A percentile compares a stretch with the other conserved stretches of the same genome.
These are phyloP conservation scores for Muschampia plurimacula DNA, from an alignment of 2,888 invertebrate genomes.

Conservation along the genomic window DNA sequence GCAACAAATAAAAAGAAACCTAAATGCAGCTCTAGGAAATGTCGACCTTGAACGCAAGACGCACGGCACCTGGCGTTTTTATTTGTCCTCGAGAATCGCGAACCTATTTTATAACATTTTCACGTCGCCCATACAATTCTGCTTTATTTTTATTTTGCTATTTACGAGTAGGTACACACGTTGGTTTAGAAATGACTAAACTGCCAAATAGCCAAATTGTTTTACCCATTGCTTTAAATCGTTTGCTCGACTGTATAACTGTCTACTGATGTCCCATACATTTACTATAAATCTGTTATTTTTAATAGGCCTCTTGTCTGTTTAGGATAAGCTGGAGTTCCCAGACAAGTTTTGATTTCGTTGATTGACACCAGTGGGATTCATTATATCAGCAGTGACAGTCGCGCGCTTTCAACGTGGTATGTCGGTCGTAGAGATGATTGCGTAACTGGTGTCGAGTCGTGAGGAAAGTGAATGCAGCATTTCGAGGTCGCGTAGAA, in stretches of 20 bases:
- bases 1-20: constrained; percentile 84
- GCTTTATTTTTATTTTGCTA: constrained; percentile 16
- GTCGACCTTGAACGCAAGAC: constrained; percentile 82
- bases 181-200: not conserved
- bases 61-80: constrained; percentile 84
- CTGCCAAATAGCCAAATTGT: not conserved
- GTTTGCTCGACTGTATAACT: too few species aligned
- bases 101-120: constrained; percentile 74
- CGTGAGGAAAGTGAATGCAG: constrained; percentile 84
- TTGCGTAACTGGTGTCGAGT: constrained; percentile 82
- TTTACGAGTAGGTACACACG: not conserved
- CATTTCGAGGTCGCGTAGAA: constrained; percentile 85
- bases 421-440: constrained; percentile 76
- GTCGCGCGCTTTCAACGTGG: constrained; percentile 57
- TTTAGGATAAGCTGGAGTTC: constrained; percentile 5
- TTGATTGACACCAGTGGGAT: constrained; percentile 48
- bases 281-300: too few species aligned
- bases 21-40: constrained; percentile 85
- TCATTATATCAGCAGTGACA: constrained; percentile 45
- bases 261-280: too few species aligned
- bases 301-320: not conserved
- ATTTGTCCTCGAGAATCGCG: constrained; percentile 79
- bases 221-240: not conserved
- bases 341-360: constrained; percentile 46
- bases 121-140: constrained; percentile 36